Conservation (phyloP, 2,797 vertebrate genomes). For the Merluccius polli region DNA sequence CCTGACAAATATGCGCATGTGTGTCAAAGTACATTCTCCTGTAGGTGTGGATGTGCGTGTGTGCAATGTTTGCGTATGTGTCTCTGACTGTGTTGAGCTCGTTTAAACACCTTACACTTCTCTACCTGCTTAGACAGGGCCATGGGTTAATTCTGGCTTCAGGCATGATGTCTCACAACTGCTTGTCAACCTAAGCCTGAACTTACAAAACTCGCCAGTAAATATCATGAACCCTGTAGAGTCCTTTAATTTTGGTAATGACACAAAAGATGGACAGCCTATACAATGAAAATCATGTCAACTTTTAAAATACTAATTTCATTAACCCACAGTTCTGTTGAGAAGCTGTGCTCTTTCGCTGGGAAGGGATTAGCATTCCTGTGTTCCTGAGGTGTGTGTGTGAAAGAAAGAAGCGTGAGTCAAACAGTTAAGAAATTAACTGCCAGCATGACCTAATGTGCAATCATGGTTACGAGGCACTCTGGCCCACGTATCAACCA, state of each 20-base stretch:
- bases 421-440: conserved; percentile 56
- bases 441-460: conserved; percentile 30
- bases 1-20: conserved; percentile 15
- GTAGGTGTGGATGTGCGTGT: conserved; percentile 27
- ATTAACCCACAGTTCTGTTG: neutral
- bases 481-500: conserved; percentile 47
- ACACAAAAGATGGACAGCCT: neutral
- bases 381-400: conserved; percentile 26
- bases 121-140: conserved; percentile 77
- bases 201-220: conserved; percentile 53
- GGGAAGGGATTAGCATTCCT: conserved; percentile 26
- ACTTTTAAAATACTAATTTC: no score
- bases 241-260: neutral
- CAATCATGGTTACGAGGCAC: conserved; percentile 36
- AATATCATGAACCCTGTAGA: neutral
- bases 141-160: conserved; percentile 74
- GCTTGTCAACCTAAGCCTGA: conserved; percentile 73
- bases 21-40: conserved; percentile 27
- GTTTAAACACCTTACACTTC: conserved; percentile 68
- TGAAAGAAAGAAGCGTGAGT: conserved; percentile 31
- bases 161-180: conserved; percentile 68
- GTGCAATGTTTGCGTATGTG: conserved; percentile 42
- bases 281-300: neutral
- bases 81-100: conserved; percentile 66
- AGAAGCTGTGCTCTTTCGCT: neutral